Conservation (phyloP, 2,888 invertebrate genomes). For the Phyllotreta cruciferae region DNA sequence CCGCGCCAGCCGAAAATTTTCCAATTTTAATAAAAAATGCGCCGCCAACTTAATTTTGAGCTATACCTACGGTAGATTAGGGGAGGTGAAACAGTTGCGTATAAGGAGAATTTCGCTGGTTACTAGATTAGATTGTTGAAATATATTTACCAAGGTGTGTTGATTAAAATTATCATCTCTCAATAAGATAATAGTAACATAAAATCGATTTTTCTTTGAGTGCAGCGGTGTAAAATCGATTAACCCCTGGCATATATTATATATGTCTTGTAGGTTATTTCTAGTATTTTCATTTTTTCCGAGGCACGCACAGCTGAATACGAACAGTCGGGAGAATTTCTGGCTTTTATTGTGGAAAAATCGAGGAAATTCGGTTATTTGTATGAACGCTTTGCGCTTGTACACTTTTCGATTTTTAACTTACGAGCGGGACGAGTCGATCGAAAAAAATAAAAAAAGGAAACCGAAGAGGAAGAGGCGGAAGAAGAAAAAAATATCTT, state of each 20-base stretch:
- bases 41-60: background rate
- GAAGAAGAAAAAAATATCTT: too few species aligned
- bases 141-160: too few species aligned
- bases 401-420: conserved; percentile 15
- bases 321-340: conserved; percentile 19
- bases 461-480: too few species aligned
- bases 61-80: too few species aligned
- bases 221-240: too few species aligned
- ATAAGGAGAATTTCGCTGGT: too few species aligned
- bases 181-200: too few species aligned
- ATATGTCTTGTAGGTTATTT: conserved; percentile 11
- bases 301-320: conserved; percentile 19
- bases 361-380: conserved; percentile 23
- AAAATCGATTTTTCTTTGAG: too few species aligned
- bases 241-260: conserved; percentile 6
- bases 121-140: too few species aligned
- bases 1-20: background rate
- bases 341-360: conserved; percentile 20
- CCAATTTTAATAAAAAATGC: background rate
- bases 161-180: too few species aligned
- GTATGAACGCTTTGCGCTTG: conserved; percentile 25
- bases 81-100: too few species aligned
- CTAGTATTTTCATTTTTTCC: conserved; percentile 21
- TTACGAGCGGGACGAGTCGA: conserved; percentile 12
- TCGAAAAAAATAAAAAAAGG: too few species aligned